Evolutionary conservation across 2,113 vertebrate genomes (phyloP), one percentile per base, ranked within the genome.

Genomic region (Mugil cephalus): DNA sequence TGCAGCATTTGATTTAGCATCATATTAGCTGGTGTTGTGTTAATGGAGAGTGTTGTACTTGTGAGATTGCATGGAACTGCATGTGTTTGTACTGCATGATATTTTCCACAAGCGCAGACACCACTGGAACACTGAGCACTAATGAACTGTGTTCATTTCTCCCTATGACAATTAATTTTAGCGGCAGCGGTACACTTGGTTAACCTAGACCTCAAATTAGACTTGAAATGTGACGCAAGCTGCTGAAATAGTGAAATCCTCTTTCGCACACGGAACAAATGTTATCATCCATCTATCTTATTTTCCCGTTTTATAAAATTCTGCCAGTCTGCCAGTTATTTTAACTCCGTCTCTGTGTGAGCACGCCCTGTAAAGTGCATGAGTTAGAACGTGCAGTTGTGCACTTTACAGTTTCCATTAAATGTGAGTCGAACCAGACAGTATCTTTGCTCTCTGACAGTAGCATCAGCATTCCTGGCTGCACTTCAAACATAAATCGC

Each of bases 401-500:
- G 66, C 65, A 82, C 69, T 84, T 84, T 68, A 87, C 74, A 48
- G 47, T 83, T 83, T 77, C 62, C 68, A 83, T 83, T 82, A 85
- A 80, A 77, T 69, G 76, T 51, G 67, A 84, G 63, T 54, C 45
- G 55, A 82, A 78, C 11, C 83, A 64, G 80, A 63, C 52, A 42
- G 60, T 86, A 59, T 75, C 74, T 87, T 63, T 72, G 69, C 83
- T 61, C 56, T 73, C 48, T 73, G 74, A 80, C 69, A 74, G 69
- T 61, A 52, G 74, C 81, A 88, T 90, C 88, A 85, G 80, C 85
- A 86, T 81, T 89, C 82, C 67, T 69, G 62, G 69, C 64, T 50
- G 53, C 80, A 79, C 75, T 77, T 74, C 74, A 77, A 68, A 86
- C 77, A 91, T 89, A 87, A 92, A 92, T 88, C 68, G 63, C 39